phyloP scores from a whole-genome alignment of 2,797 vertebrate genomes.

The Echiichthys vipera region DNA sequence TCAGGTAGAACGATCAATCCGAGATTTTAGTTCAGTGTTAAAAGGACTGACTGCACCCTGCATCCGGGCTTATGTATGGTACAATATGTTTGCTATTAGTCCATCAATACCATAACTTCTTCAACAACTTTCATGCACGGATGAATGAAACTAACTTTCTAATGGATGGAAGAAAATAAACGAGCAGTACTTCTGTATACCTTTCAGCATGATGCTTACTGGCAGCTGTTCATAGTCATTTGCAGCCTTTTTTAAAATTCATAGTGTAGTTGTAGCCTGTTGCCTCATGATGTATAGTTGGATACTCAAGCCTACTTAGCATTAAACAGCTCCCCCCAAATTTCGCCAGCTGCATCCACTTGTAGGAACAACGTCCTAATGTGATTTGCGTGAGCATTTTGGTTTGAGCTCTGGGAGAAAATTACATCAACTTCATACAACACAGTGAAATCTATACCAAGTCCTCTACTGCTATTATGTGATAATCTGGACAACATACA shows the following conservation, averaged over 20 bases:
- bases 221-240: conserved; percentile 63
- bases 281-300: conserved; percentile 57
- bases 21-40: conserved; percentile 24
- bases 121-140: conserved; percentile 34
- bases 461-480: conserved; percentile 14
- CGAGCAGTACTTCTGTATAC: conserved; percentile 14
- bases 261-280: conserved; percentile 46
- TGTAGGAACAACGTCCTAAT: conserved; percentile 55
- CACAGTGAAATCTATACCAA: conserved; percentile 10
- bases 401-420: conserved; percentile 34
- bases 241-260: conserved; percentile 53
- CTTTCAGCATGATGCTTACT: conserved; percentile 35
- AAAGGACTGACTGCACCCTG: conserved; percentile 19
- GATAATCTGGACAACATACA: conserved; percentile 31
- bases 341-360: conserved; percentile 70
- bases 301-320: conserved; percentile 61
- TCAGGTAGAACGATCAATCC: conserved; percentile 8
- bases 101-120: conserved; percentile 28
- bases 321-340: conserved; percentile 31
- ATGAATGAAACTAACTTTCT: conserved; percentile 47
- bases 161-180: conserved; percentile 28
- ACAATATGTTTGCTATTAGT: conserved; percentile 43
- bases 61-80: conserved; percentile 12
- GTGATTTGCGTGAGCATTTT: conserved; percentile 44
- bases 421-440: conserved; percentile 29